Base-by-base conservation (phyloP, 1,140 invertebrate species). In the Papilio glaucus region DNA sequence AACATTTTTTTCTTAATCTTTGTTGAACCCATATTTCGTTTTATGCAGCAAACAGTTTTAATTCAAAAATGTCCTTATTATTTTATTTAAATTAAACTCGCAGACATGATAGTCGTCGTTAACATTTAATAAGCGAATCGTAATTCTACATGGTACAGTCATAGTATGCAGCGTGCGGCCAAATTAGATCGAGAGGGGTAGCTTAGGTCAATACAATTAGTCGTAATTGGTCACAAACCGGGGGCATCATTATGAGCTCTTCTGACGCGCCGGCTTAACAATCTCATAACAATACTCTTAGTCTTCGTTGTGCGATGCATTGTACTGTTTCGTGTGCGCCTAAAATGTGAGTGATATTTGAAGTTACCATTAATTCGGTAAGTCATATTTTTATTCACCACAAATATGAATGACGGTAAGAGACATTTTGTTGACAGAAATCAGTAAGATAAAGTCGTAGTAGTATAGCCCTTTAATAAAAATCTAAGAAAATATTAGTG, bases 201-300 rank as follows among this genome's bases (percentile, higher is more conserved):
- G 82, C 88, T 90, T 88, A 90, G 89, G 89, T 91, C 89, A 91
- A 91, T 87, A 85, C 85, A 91, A 91, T 91, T 91, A 91, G 70
- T 72, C 69, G 76, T 91, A 90, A 91, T 91, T 90, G 85, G 77
- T 74, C 53, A 75, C 77, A 76, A 70, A 57, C 72, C 76, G 76
- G 75, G 86, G 82, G 81, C 77, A 73, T 68, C 29, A 75, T 77
- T 85, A 87, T 87, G 84, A 85, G 81, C 82, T 80, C 80, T 81
- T 76, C 82, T 81, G 77, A 76, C 74, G 73, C 72, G 73, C 72
- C 65, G 53, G 75, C 53, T 80, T 78, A 81, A 75, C 62, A 42
- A 72, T 62, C 61, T 72, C 72, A 70, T 82, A 77, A 79, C 78
- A 75, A n/a, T 73, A 72, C 67, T 70, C 75, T 74, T 76, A 70